Conservation (phyloP, 2,113 vertebrate species). For the Natator depressus region DNA sequence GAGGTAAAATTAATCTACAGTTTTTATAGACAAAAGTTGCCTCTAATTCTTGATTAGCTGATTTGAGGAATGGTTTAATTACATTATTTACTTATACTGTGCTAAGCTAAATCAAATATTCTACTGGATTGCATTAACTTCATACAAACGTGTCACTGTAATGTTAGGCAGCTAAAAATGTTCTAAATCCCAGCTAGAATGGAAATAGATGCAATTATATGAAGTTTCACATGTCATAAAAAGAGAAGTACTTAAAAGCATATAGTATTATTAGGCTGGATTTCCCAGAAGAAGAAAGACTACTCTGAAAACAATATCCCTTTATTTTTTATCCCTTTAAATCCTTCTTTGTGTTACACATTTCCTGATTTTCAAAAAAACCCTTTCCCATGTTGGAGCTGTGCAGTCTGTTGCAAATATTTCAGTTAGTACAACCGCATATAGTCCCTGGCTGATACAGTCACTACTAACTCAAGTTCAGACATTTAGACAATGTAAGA, state of each 20-base stretch:
- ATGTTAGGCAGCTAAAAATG: slow-evolving; percentile 22
- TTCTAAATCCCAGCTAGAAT: slow-evolving; percentile 17
- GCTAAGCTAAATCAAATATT: not conserved
- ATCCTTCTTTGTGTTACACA: slow-evolving; percentile 41
- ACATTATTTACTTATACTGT: not conserved
- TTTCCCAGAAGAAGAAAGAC: slow-evolving; percentile 38
- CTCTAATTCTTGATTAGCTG: not conserved
- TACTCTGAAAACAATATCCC: not conserved
- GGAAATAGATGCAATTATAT: slow-evolving; percentile 6
- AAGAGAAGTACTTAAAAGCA: slow-evolving; percentile 14
- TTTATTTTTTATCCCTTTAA: slow-evolving; percentile 49
- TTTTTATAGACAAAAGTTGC: not conserved
- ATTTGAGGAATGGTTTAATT: not conserved
- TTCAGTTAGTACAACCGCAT: not conserved
- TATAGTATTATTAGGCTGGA: slow-evolving; percentile 28
- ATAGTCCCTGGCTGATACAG: not conserved
- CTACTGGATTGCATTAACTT: not conserved
- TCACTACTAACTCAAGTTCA: not conserved
- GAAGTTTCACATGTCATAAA: slow-evolving; percentile 26
- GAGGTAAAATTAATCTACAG: not conserved
- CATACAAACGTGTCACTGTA: not conserved
- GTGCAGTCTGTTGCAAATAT: not conserved
- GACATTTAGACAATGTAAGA: not conserved
- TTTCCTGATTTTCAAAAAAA: not conserved
- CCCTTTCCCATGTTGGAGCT: not conserved